Conservation (phyloP, 2,888 invertebrate species). For the Parnassius mnemosyne region DNA sequence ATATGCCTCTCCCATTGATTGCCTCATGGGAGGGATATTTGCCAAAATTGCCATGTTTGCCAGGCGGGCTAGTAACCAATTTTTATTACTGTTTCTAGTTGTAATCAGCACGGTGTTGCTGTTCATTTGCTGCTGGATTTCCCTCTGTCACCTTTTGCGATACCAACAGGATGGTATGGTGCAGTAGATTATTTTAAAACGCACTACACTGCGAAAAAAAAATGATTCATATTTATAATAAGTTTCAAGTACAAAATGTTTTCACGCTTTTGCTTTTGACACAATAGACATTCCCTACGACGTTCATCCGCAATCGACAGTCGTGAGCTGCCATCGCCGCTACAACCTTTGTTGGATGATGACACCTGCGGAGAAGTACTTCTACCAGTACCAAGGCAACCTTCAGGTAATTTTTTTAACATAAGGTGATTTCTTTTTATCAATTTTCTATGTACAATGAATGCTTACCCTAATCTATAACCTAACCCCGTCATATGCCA, state of each 20-base stretch:
- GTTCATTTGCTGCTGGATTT: not conserved
- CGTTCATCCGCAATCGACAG: slow-evolving; percentile 83
- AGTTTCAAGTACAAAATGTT: not conserved
- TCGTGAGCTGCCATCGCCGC: slow-evolving; percentile 71
- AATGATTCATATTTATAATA: too few relatives aligned
- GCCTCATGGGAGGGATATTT: too few relatives aligned
- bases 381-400: slow-evolving; percentile 73
- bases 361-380: slow-evolving; percentile 65
- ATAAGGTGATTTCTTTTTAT: too few relatives aligned
- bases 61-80: too few relatives aligned
- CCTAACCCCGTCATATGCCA: too few relatives aligned
- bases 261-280: slow-evolving; percentile 3
- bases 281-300: slow-evolving; percentile 67
- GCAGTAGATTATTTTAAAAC: not conserved
- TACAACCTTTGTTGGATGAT: slow-evolving; percentile 66
- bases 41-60: too few relatives aligned
- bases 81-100: too few relatives aligned
- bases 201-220: too few relatives aligned
- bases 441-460: too few relatives aligned
- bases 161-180: not conserved
- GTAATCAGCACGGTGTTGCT: too few relatives aligned
- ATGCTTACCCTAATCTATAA: too few relatives aligned
- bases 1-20: too few relatives aligned
- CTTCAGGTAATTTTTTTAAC: slow-evolving; percentile 53
- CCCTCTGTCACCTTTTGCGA: not conserved